phyloP scores from a whole-genome alignment of 2,888 invertebrate species.

The Spodoptera exigua region DNA sequence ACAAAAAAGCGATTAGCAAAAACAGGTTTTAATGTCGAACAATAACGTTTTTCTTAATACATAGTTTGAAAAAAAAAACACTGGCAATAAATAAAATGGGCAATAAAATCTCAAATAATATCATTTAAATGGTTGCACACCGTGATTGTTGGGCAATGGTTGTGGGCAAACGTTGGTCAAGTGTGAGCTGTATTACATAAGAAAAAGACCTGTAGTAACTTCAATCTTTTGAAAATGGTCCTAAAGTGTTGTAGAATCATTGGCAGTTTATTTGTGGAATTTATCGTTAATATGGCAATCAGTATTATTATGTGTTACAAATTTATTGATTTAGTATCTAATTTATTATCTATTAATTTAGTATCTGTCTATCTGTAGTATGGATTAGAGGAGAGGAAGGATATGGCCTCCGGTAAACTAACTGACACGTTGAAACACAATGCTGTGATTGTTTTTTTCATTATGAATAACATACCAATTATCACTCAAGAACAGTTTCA shows the following conservation, averaged over 20 bases:
- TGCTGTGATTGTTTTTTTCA: too few species aligned
- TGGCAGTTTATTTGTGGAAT: too few species aligned
- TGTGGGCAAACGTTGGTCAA: conserved; percentile 19
- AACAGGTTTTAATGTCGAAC: conserved; percentile 23
- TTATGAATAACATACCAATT: too few species aligned
- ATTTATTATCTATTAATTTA: too few species aligned
- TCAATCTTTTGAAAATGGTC: not conserved
- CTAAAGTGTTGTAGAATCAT: not conserved
- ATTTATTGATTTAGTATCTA: too few species aligned
- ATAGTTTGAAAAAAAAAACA: conserved; percentile 44
- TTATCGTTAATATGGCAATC: too few species aligned
- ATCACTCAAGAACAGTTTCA: too few species aligned
- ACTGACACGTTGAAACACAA: too few species aligned
- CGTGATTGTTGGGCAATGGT: conserved; percentile 46
- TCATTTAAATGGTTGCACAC: conserved; percentile 51
- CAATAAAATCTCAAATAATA: conserved; percentile 57
- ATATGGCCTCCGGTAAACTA: too few species aligned
- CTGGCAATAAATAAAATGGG: conserved; percentile 45
- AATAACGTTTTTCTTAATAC: conserved; percentile 43
- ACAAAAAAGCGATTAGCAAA: conserved; percentile 19
- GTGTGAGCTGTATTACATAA: not conserved
- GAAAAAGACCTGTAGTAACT: not conserved
- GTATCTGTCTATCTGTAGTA: too few species aligned
- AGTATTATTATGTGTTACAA: too few species aligned
- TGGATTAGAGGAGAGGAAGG: too few species aligned